Conservation (phyloP, 2,797 vertebrate species). For the Epinephelus malabaricus region DNA sequence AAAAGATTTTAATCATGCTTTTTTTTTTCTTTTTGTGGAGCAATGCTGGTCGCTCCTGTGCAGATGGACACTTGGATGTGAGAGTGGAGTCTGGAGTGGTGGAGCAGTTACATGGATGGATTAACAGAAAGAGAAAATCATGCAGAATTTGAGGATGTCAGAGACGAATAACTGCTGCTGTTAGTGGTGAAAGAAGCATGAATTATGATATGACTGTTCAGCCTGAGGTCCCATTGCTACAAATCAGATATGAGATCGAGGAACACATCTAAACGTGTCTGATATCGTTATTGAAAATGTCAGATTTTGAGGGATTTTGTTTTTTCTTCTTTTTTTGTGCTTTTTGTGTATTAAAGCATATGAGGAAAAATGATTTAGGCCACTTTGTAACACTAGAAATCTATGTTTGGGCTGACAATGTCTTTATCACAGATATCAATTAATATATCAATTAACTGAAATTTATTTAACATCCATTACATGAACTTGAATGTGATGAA, state of each 20-base stretch:
- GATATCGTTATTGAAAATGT: slow-evolving; percentile 36
- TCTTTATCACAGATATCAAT: not conserved
- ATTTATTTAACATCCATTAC: not conserved
- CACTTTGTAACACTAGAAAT: not conserved
- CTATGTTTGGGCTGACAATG: not conserved
- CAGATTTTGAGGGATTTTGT: slow-evolving; percentile 7
- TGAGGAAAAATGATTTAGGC: not conserved
- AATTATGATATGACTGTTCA: slow-evolving; percentile 41
- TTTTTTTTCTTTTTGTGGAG: slow-evolving; percentile 37
- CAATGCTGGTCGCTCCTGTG: slow-evolving; percentile 40
- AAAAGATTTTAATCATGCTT: slow-evolving; percentile 15
- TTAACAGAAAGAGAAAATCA: slow-evolving; percentile 49
- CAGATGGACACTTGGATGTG: slow-evolving; percentile 58
- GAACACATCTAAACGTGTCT: slow-evolving; percentile 47
- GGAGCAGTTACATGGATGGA: slow-evolving; percentile 54
- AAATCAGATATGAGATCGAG: slow-evolving; percentile 36
- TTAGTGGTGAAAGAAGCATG: slow-evolving; percentile 20
- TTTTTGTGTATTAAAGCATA: slow-evolving; percentile 2
- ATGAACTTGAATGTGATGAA: not conserved
- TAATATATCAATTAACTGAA: not conserved
- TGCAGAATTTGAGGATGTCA: slow-evolving; percentile 27
- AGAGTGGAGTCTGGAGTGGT: slow-evolving; percentile 17
- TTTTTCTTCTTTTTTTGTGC: not conserved
- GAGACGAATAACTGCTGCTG: slow-evolving; percentile 28
- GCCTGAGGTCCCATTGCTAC: slow-evolving; percentile 30